Conservation (phyloP, 2,113 vertebrate genomes). For the Menidia beryllina region DNA sequence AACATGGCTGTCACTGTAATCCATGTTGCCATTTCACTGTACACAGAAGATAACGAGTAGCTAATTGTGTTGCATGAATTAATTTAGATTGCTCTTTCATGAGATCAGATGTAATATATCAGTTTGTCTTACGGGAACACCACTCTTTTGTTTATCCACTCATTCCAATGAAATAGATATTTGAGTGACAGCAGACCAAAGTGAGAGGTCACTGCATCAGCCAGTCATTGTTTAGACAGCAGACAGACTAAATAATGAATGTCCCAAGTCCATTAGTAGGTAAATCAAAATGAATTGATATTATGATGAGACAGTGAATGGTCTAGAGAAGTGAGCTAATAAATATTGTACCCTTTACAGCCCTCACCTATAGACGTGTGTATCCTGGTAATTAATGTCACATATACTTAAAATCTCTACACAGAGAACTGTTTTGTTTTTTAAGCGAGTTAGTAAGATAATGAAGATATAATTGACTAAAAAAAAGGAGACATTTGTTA, state of each 20-base stretch:
- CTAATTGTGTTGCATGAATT: constrained; percentile 53
- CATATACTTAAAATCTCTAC: constrained; percentile 56
- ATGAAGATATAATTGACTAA: constrained; percentile 78
- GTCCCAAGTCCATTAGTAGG: constrained; percentile 63
- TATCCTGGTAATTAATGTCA: constrained; percentile 69
- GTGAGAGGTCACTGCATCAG: constrained; percentile 59
- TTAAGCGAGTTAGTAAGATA: constrained; percentile 65
- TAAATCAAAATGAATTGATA: constrained; percentile 74
- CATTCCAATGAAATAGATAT: constrained; percentile 49
- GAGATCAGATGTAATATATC: constrained; percentile 61
- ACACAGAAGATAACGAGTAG: constrained; percentile 23
- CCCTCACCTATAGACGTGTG: constrained; percentile 52
- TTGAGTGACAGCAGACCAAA: constrained; percentile 68
- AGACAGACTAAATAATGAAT: constrained; percentile 72
- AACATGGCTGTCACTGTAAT: constrained; percentile 24
- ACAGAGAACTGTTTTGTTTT: constrained; percentile 63
- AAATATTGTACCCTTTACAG: constrained; percentile 40
- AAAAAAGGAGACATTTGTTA: constrained; percentile 72
- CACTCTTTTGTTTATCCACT: constrained; percentile 55
- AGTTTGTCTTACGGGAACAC: constrained; percentile 57
- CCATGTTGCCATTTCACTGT: constrained; percentile 17
- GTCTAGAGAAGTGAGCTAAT: constrained; percentile 57
- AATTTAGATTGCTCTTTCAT: constrained; percentile 58
- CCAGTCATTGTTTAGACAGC: constrained; percentile 68
- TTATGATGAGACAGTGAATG: constrained; percentile 63